Base-by-base conservation (phyloP, 2,888 invertebrate genomes). In the Icerya purchasi region DNA sequence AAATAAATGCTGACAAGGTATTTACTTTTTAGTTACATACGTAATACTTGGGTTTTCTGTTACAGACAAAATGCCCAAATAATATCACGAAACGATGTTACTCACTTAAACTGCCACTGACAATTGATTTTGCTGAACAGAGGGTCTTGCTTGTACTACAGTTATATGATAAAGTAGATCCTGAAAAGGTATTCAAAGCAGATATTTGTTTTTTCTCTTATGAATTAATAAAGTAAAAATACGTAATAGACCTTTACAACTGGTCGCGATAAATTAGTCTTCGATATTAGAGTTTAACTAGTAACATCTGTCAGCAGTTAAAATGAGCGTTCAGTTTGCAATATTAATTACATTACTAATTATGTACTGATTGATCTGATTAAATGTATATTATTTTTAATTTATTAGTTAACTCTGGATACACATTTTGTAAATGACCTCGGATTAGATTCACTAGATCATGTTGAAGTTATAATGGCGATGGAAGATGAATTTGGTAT, bases 391-490 rank as follows among this genome's bases (percentile, higher is more conserved):
- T 25, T 51, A 19, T 58, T 22, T 53, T 14, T 51, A 70, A 65
- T 67, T 65, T 78, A 79, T 63, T 75, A 98, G 96, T 74, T 98
- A 51, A 80, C 79, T n/a, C 71, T 90, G 67, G 86, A 96, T 10
- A 88, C 93, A 57, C 96, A 98, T 75, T 97, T 99, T 73, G 86
- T 92, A 68, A 92, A 89, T 69, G 98, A 98, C 72, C 78, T 97
- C 67, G 98, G 98, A 25, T 76, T 99, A 65, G 98, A 99, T 72
- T 97, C 97, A 1, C 75, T 99, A 66, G 98, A 99, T 75, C 97
- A 97, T 74, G 97, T 99, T 54, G 98, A 99, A 76, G 86, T 99
- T 59, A 93, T 99, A 64, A 97, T 98, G 94, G 94, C 94, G 1
- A 91, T 99, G 80, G 98, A 99, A 75, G 98, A 99, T 76, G 98